phyloP scores from a whole-genome alignment of 2,888 invertebrate species.

The Syritta pipiens region DNA sequence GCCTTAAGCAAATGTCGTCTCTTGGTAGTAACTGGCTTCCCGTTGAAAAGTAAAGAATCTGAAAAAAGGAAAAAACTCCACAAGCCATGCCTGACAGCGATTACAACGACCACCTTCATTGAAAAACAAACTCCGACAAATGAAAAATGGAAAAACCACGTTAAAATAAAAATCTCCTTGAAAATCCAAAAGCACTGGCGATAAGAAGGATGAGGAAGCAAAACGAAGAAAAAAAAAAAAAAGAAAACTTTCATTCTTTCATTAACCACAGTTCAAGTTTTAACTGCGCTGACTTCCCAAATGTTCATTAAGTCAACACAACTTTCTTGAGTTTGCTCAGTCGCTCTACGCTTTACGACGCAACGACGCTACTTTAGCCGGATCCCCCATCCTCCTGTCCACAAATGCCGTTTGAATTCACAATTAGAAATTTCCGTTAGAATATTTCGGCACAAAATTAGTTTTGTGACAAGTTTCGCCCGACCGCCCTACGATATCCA shows the following conservation, averaged over 20 bases:
- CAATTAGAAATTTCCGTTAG: slow-evolving; percentile 60
- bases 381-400: no score
- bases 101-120: not conserved
- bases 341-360: no score
- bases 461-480: slow-evolving; percentile 59
- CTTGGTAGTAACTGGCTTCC: no score
- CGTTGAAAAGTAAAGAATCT: no score
- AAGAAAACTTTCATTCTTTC: slow-evolving; percentile 18
- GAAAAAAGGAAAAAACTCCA: not conserved
- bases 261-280: slow-evolving; percentile 56
- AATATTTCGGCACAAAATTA: slow-evolving; percentile 55
- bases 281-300: slow-evolving; percentile 55
- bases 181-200: no score
- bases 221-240: not conserved
- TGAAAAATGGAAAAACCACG: slow-evolving; percentile 6
- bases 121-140: not conserved
- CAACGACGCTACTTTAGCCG: no score
- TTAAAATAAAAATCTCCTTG: not conserved
- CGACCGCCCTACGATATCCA: not conserved
- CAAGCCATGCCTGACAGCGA: no score
- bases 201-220: no score
- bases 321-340: slow-evolving; percentile 49
- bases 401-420: slow-evolving; percentile 54
- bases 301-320: slow-evolving; percentile 65
- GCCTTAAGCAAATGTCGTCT: not conserved